These are phyloP conservation scores for Scelioninae gen. 2 DNA, from an alignment of 2,888 invertebrate genomes.

Conservation along the genomic window DNA sequence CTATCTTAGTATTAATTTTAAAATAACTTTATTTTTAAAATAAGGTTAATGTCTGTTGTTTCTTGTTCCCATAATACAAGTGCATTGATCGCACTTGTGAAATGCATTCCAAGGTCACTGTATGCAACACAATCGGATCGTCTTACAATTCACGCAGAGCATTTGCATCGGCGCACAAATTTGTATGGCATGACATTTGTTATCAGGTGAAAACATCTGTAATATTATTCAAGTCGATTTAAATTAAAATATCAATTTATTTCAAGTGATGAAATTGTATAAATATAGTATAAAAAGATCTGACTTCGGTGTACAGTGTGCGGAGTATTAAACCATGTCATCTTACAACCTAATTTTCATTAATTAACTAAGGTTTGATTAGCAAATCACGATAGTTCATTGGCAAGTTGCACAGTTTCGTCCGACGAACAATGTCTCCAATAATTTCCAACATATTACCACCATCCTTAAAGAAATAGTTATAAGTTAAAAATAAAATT, in stretches of 20 bases:
- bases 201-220: slow-evolving; percentile 4
- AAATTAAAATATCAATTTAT: slow-evolving; percentile 37
- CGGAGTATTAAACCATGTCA: slow-evolving; percentile 16
- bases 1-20: slow-evolving; percentile 16
- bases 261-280: slow-evolving; percentile 32
- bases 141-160: slow-evolving; percentile 11
- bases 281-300: slow-evolving; percentile 39
- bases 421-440: slow-evolving; percentile 17
- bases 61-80: slow-evolving; percentile 5
- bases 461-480: slow-evolving; percentile 32
- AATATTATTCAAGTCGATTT: neutral
- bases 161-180: slow-evolving; percentile 28
- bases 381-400: slow-evolving; percentile 33
- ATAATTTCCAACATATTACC: slow-evolving; percentile 9
- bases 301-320: slow-evolving; percentile 37
- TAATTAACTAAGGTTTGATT: slow-evolving; percentile 21
- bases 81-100: slow-evolving; percentile 13
- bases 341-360: slow-evolving; percentile 18
- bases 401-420: slow-evolving; percentile 33
- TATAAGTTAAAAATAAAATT: neutral
- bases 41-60: slow-evolving; percentile 34
- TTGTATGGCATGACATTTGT: slow-evolving; percentile 40
- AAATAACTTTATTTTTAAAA: slow-evolving; percentile 26
- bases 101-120: slow-evolving; percentile 28
- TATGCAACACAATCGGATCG: slow-evolving; percentile 20